Evolutionary conservation across 2,888 invertebrate genomes (phyloP).

Genomic region (Patella caerulea): DNA sequence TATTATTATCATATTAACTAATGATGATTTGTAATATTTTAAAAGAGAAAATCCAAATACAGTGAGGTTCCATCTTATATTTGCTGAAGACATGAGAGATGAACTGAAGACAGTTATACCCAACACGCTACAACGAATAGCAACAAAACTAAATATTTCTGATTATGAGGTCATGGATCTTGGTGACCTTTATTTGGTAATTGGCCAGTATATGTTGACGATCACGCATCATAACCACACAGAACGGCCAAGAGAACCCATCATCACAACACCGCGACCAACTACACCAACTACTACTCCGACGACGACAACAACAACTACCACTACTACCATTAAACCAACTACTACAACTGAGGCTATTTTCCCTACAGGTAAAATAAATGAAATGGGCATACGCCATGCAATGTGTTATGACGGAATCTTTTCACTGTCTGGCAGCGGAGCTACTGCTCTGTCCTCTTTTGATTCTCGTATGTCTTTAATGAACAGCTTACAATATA

Average conservation of each 20-base stretch:
- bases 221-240: not conserved
- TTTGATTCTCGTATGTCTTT: no score
- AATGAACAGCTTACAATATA: no score
- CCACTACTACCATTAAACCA: slow-evolving; percentile 3
- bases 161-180: slow-evolving; percentile 23
- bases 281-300: slow-evolving; percentile 12
- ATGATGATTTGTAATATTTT: not conserved
- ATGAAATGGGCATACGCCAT: no score
- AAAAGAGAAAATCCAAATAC: slow-evolving; percentile 19
- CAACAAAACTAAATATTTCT: slow-evolving; percentile 22
- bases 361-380: not conserved
- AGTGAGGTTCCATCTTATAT: slow-evolving; percentile 20
- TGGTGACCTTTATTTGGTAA: slow-evolving; percentile 31
- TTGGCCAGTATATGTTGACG: not conserved
- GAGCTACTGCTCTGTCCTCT: no score
- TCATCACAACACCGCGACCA: not conserved
- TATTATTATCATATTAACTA: not conserved
- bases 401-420: no score
- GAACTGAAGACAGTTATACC: slow-evolving; percentile 15
- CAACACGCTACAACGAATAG: slow-evolving; percentile 13
- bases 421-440: no score
- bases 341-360: slow-evolving; percentile 11
- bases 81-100: slow-evolving; percentile 8
- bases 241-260: not conserved
- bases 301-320: not conserved